A percentile compares a stretch with the other conserved stretches of the same genome.
Evolutionary conservation across 2,888 invertebrate genomes (phyloP).

Genomic region (Megastigmus dorsalis): DNA sequence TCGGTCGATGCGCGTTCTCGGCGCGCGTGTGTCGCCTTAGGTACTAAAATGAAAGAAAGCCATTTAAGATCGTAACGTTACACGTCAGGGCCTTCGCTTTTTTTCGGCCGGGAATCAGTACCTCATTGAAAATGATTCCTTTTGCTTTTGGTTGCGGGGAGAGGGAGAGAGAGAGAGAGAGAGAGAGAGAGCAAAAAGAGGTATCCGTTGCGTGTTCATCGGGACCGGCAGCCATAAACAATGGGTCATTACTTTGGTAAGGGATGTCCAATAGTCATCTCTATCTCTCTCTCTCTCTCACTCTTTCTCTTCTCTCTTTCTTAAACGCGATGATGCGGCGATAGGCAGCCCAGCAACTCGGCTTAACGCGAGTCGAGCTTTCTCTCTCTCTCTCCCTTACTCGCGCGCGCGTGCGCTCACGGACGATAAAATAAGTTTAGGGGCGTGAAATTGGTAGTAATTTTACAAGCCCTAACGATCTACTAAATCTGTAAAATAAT

Average conservation of each 20-base stretch:
- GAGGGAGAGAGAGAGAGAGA: no score
- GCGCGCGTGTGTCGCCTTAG: neutral
- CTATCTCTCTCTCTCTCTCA: constrained; percentile 44
- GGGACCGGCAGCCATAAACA: constrained; percentile 71
- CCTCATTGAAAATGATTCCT: constrained; percentile 49
- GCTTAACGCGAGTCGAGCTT: constrained; percentile 52
- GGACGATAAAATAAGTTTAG: constrained; percentile 72
- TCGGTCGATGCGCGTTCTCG: no score
- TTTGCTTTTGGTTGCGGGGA: no score
- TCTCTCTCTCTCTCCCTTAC: no score
- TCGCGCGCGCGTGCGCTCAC: constrained; percentile 1
- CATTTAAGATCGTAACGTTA: constrained; percentile 31
- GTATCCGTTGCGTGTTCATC: constrained; percentile 69
- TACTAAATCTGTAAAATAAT: constrained; percentile 75
- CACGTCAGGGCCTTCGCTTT: constrained; percentile 27
- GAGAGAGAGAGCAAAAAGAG: constrained; percentile 62
- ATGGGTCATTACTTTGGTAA: constrained; percentile 72
- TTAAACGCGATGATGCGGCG: constrained; percentile 60
- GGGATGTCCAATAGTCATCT: constrained; percentile 71
- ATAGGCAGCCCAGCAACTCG: constrained; percentile 58
- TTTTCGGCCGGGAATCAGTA: constrained; percentile 11
- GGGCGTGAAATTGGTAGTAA: constrained; percentile 74
- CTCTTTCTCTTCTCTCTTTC: constrained; percentile 50
- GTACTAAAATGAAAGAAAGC: constrained; percentile 1
- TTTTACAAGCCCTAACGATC: constrained; percentile 75